Evolutionary conservation across 2,797 vertebrate species (phyloP).

Genomic region (Garrulus glandarius): DNA sequence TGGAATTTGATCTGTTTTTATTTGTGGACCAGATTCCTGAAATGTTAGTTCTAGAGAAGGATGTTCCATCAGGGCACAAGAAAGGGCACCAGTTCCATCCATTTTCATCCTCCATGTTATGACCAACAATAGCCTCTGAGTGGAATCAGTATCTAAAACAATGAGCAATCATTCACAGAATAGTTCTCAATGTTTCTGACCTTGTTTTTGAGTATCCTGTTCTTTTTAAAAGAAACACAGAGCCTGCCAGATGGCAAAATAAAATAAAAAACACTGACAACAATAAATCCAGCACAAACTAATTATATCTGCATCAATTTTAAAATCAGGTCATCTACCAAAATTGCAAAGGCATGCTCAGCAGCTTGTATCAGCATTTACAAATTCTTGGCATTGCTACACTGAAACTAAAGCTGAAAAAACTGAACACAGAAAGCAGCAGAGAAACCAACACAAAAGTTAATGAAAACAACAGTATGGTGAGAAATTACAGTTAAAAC

Average conservation of each 20-base stretch:
- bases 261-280: background rate
- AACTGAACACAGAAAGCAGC: background rate
- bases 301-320: constrained; percentile 4
- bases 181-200: background rate
- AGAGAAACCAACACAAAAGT: background rate
- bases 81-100: background rate
- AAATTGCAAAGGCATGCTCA: background rate
- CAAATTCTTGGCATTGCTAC: background rate
- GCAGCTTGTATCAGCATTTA: background rate
- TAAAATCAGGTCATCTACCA: background rate
- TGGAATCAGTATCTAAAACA: background rate
- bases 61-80: background rate
- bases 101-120: background rate
- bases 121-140: background rate
- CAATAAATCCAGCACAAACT: background rate
- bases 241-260: background rate
- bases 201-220: background rate
- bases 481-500: background rate
- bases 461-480: background rate
- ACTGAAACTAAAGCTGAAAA: background rate
- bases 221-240: background rate
- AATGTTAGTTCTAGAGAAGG: background rate
- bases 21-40: background rate
- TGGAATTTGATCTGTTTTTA: background rate
- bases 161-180: background rate